Percentiles rank a stretch among this genome's conserved stretches.
Evolutionary conservation across 2,888 invertebrate genomes (phyloP).

Genomic region (Empis livida): DNA sequence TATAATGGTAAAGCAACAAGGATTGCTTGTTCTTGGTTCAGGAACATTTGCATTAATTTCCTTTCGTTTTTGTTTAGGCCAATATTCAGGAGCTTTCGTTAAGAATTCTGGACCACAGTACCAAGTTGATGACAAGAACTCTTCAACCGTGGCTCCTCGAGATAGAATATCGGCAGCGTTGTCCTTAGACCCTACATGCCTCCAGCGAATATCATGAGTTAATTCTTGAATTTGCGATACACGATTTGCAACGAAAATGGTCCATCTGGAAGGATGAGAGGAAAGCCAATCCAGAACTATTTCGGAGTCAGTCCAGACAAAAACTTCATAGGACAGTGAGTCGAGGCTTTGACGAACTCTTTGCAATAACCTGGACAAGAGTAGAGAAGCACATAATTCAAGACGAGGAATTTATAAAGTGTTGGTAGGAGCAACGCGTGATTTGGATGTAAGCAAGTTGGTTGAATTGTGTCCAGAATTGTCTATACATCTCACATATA

Average conservation of each 20-base stretch:
- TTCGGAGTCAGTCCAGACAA: background rate
- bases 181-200: constrained; percentile 15
- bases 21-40: background rate
- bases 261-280: constrained; percentile 4
- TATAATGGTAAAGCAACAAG: too few relatives aligned
- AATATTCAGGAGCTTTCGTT: background rate
- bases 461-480: background rate
- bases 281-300: constrained; percentile 12
- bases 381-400: background rate
- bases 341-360: background rate
- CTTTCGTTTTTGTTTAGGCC: too few relatives aligned
- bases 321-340: background rate
- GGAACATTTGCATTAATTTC: background rate
- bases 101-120: constrained; percentile 4
- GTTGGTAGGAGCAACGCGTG: background rate
- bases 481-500: background rate
- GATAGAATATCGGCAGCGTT: constrained; percentile 24
- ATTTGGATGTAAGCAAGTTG: background rate
- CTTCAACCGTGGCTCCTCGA: constrained; percentile 12
- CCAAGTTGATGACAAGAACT: background rate
- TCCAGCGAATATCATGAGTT: constrained; percentile 12
- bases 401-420: background rate
- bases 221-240: background rate
- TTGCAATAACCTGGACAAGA: background rate
- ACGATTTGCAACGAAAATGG: constrained; percentile 11